Evolutionary conservation across 2,888 invertebrate genomes (phyloP).

Genomic region (Agapostemon virescens): DNA sequence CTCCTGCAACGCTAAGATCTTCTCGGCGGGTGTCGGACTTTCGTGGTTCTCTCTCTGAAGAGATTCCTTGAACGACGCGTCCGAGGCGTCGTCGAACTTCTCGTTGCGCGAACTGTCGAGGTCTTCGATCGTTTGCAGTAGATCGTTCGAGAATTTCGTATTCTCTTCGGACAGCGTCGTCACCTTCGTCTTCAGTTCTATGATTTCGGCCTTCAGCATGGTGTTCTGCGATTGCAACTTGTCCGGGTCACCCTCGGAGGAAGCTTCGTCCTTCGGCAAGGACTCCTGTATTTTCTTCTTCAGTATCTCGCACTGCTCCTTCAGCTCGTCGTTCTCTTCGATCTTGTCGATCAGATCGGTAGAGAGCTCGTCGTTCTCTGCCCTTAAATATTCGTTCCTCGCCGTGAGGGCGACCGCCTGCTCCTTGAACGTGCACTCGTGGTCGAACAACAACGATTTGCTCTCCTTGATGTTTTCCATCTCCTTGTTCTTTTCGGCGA

Average conservation of each 20-base stretch:
- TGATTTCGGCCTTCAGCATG: constrained; percentile 60
- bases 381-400: constrained; percentile 58
- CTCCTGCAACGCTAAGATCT: constrained; percentile 61
- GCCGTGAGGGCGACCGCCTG: constrained; percentile 53
- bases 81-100: constrained; percentile 25
- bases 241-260: constrained; percentile 15
- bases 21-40: constrained; percentile 24
- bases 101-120: constrained; percentile 33
- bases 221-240: constrained; percentile 57
- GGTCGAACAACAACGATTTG: constrained; percentile 66
- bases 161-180: constrained; percentile 63
- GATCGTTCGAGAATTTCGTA: constrained; percentile 56
- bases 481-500: constrained; percentile 83
- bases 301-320: constrained; percentile 62
- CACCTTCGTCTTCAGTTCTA: constrained; percentile 63
- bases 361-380: constrained; percentile 72
- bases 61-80: constrained; percentile 4
- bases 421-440: constrained; percentile 71
- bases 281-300: constrained; percentile 59
- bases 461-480: constrained; percentile 69
- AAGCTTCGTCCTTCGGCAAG: constrained; percentile 13
- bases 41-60: constrained; percentile 41
- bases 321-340: constrained; percentile 71
- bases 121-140: constrained; percentile 54
- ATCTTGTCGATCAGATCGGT: constrained; percentile 71